Conservation (phyloP, 2,888 invertebrate genomes). For the Erynnis tages region DNA sequence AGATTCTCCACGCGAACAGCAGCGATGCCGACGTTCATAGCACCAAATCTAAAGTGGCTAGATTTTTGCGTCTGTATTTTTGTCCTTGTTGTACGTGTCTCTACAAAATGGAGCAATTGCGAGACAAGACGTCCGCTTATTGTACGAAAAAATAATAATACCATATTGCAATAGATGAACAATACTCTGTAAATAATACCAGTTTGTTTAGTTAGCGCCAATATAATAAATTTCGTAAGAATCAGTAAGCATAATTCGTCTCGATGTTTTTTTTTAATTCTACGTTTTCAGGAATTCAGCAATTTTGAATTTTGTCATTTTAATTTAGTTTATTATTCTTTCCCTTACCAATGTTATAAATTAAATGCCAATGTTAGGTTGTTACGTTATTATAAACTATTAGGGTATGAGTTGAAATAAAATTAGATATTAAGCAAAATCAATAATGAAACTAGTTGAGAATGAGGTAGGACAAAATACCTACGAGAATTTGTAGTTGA, state of each 20-base stretch:
- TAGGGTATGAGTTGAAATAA: no score
- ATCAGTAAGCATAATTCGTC: background rate
- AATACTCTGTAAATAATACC: conserved; percentile 4
- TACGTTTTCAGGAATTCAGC: background rate
- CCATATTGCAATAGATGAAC: background rate
- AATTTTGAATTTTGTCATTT: no score
- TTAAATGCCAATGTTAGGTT: no score
- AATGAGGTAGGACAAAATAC: no score
- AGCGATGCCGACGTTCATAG: conserved; percentile 46
- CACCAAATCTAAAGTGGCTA: conserved; percentile 60
- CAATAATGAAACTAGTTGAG: no score
- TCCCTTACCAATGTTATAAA: no score
- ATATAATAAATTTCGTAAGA: conserved; percentile 5
- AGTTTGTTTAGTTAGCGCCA: background rate
- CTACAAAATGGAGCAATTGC: conserved; percentile 63
- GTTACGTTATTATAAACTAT: no score
- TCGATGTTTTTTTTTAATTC: background rate
- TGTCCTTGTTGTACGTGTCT: conserved; percentile 73
- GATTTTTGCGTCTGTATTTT: conserved; percentile 67
- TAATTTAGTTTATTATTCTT: no score
- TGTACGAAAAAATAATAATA: conserved; percentile 33
- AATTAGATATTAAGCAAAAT: no score
- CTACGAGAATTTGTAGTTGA: no score
- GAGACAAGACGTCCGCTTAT: conserved; percentile 44
- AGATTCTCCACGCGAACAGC: conserved; percentile 39